phyloP scores from a whole-genome alignment of 2,888 invertebrate species.

The Protophormia terraenovae region DNA sequence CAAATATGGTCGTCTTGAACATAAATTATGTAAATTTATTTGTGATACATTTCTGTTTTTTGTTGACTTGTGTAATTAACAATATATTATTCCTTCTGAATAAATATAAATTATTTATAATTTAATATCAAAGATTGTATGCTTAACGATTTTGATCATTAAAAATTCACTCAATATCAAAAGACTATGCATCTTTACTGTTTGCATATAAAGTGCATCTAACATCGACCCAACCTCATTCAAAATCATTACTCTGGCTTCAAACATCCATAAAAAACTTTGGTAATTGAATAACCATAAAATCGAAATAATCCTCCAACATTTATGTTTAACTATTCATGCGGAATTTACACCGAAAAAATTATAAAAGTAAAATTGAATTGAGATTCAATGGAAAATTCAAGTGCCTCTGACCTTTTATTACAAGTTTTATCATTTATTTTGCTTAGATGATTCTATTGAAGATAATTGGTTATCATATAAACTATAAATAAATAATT shows the following conservation, averaged over 20 bases:
- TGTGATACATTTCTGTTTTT: too few species aligned
- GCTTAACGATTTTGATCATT: conserved; percentile 13
- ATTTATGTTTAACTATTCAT: conserved; percentile 14
- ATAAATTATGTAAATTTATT: too few species aligned
- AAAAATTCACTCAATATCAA: conserved; percentile 6
- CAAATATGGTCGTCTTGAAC: too few species aligned
- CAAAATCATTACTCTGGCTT: not conserved
- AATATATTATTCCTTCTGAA: too few species aligned
- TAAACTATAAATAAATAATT: too few species aligned
- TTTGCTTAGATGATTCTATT: too few species aligned
- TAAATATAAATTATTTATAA: not conserved
- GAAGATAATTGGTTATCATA: too few species aligned
- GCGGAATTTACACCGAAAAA: not conserved
- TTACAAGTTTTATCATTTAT: too few species aligned
- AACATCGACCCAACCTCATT: not conserved
- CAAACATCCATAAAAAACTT: not conserved
- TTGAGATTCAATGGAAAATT: too few species aligned
- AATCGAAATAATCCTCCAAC: conserved; percentile 48
- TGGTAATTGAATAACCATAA: conserved; percentile 53
- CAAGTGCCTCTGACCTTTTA: too few species aligned
- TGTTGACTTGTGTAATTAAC: too few species aligned
- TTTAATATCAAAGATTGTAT: too few species aligned
- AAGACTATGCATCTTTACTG: not conserved
- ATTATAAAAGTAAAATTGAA: not conserved
- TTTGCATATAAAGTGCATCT: conserved; percentile 11